phyloP scores from a whole-genome alignment of 2,888 invertebrate genomes.

The Erannis defoliaria region DNA sequence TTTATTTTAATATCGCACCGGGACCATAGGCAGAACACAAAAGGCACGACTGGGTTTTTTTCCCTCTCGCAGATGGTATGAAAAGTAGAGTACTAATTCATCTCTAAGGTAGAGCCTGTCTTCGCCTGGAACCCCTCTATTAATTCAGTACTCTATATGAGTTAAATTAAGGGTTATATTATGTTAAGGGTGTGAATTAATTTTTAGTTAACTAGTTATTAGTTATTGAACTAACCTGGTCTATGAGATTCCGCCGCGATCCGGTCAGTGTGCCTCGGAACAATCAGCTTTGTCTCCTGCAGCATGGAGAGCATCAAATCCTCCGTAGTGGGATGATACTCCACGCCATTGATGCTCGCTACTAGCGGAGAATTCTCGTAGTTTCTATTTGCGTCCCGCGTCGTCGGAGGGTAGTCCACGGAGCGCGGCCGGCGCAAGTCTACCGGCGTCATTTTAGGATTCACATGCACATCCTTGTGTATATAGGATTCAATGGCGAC shows the following conservation, averaged over 20 bases:
- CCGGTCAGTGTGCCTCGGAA: constrained; percentile 72
- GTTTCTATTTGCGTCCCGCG: constrained; percentile 67
- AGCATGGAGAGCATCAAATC: constrained; percentile 82
- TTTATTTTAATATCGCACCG: too few relatives aligned
- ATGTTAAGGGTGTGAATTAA: too few relatives aligned
- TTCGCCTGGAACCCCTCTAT: too few relatives aligned
- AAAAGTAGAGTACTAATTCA: too few relatives aligned
- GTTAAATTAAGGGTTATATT: too few relatives aligned
- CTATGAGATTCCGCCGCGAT: constrained; percentile 76
- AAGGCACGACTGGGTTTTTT: too few relatives aligned
- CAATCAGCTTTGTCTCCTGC: constrained; percentile 79
- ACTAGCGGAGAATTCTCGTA: constrained; percentile 80
- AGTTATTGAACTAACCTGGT: constrained; percentile 61
- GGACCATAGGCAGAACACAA: too few relatives aligned
- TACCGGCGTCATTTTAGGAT: constrained; percentile 85
- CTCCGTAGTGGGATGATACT: constrained; percentile 81
- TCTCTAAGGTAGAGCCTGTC: too few relatives aligned
- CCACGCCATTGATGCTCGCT: constrained; percentile 79
- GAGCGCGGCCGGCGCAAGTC: constrained; percentile 76
- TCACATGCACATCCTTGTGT: constrained; percentile 84
- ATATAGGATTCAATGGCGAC: constrained; percentile 75
- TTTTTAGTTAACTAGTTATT: constrained; percentile 5
- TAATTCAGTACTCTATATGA: too few relatives aligned
- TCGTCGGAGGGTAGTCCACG: constrained; percentile 67
- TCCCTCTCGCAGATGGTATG: too few relatives aligned